These are phyloP conservation scores for Terrapene triunguis DNA, from an alignment of 2,113 vertebrate genomes.

Conservation along the genomic window DNA sequence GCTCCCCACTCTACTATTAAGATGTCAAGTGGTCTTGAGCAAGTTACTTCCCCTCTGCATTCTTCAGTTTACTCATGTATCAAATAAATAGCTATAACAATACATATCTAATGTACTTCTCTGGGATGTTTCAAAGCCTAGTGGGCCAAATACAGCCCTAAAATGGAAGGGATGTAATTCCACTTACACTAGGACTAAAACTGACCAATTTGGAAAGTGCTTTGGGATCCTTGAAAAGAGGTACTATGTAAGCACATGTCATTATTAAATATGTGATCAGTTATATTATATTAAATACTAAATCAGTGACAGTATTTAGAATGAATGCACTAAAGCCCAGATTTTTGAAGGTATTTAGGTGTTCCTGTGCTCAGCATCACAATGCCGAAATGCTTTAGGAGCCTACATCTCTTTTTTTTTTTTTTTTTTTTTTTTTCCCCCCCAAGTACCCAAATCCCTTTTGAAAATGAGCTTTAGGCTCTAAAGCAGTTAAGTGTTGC, in stretches of 20 bases:
- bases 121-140: background rate
- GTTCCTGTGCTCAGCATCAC: background rate
- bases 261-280: background rate
- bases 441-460: background rate
- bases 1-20: background rate
- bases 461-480: background rate
- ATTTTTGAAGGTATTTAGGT: background rate
- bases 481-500: background rate
- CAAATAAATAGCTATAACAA: background rate
- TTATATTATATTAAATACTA: background rate
- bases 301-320: background rate
- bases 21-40: background rate
- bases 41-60: background rate
- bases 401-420: background rate
- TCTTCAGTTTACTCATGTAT: background rate
- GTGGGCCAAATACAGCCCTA: background rate
- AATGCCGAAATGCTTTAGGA: background rate
- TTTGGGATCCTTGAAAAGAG: background rate
- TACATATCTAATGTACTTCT: background rate
- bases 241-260: background rate
- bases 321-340: background rate
- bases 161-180: background rate
- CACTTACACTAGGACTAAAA: background rate
- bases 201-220: background rate
- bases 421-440: accelerated